These are phyloP conservation scores for Chrysotoxum bicinctum DNA, from an alignment of 2,888 invertebrate species.

Conservation along the genomic window DNA sequence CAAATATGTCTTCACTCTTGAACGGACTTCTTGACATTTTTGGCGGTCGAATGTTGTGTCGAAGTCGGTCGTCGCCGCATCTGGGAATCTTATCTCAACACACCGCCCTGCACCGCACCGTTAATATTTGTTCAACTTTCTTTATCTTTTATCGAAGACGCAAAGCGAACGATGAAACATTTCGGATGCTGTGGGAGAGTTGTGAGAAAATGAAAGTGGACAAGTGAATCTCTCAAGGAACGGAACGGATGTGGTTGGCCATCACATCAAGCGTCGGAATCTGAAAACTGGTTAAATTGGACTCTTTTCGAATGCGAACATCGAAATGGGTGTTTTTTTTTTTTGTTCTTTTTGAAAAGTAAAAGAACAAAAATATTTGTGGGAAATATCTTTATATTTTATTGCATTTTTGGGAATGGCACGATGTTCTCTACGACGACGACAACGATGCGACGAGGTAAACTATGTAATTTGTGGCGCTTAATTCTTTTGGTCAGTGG, in stretches of 20 bases:
- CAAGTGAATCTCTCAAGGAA: slow-evolving; percentile 26
- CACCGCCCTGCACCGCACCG: not conserved
- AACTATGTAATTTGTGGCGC: slow-evolving; percentile 17
- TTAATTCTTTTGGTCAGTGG: not conserved
- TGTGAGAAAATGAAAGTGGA: slow-evolving; percentile 68
- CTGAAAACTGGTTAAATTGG: slow-evolving; percentile 33
- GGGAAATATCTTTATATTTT: slow-evolving; percentile 48
- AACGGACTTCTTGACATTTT: slow-evolving; percentile 64
- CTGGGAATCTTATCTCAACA: not conserved
- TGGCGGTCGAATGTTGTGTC: slow-evolving; percentile 49
- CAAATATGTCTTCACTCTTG: slow-evolving; percentile 49
- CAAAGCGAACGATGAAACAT: slow-evolving; percentile 4
- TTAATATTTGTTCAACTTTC: slow-evolving; percentile 44
- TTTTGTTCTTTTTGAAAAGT: not conserved
- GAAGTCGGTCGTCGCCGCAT: not conserved
- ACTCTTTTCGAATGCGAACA: slow-evolving; percentile 23
- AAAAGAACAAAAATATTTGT: slow-evolving; percentile 35
- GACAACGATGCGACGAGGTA: not conserved
- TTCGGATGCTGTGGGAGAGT: slow-evolving; percentile 30
- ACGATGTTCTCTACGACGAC: not conserved
- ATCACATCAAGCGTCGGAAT: slow-evolving; percentile 20
- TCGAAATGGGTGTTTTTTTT: slow-evolving; percentile 37
- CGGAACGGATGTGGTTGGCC: too few species aligned
- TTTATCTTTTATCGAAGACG: slow-evolving; percentile 56
- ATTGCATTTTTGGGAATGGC: not conserved